Conservation (phyloP, 2,888 invertebrate genomes). For the Digitonthophagus gazella region DNA sequence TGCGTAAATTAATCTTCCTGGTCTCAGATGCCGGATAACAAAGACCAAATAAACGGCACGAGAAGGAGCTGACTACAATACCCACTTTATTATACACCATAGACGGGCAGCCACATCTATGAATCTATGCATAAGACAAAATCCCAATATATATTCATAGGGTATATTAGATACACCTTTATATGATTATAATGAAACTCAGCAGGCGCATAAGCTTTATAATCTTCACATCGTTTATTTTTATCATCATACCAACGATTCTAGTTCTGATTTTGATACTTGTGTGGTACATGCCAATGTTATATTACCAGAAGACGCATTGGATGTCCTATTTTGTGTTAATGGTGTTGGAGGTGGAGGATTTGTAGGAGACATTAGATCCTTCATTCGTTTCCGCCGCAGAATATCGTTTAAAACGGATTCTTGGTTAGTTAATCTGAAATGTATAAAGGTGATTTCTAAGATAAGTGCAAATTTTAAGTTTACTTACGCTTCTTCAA, state of each 20-base stretch:
- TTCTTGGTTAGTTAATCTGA: constrained; percentile 30
- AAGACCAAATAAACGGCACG: neutral
- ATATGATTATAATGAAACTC: constrained; percentile 15
- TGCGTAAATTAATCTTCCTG: neutral
- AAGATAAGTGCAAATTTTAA: neutral
- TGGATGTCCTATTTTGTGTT: neutral
- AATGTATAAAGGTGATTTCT: neutral
- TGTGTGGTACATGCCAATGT: too few species aligned
- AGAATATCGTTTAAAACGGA: constrained; percentile 32
- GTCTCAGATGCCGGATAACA: neutral
- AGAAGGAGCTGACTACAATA: neutral
- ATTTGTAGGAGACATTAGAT: constrained; percentile 17
- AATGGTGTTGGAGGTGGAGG: constrained; percentile 26
- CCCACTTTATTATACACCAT: neutral
- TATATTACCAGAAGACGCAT: too few species aligned
- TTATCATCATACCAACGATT: neutral
- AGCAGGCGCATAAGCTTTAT: constrained; percentile 3
- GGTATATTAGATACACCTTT: constrained; percentile 16
- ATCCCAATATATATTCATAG: constrained; percentile 17
- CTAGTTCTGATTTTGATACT: too few species aligned
- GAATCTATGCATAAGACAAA: constrained; percentile 7
- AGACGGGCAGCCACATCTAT: neutral
- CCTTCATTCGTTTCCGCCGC: constrained; percentile 25
- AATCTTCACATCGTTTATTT: neutral
- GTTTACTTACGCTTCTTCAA: constrained; percentile 44